phyloP scores from a whole-genome alignment of 1,140 invertebrate species.

The Macrobrachium nipponense region DNA sequence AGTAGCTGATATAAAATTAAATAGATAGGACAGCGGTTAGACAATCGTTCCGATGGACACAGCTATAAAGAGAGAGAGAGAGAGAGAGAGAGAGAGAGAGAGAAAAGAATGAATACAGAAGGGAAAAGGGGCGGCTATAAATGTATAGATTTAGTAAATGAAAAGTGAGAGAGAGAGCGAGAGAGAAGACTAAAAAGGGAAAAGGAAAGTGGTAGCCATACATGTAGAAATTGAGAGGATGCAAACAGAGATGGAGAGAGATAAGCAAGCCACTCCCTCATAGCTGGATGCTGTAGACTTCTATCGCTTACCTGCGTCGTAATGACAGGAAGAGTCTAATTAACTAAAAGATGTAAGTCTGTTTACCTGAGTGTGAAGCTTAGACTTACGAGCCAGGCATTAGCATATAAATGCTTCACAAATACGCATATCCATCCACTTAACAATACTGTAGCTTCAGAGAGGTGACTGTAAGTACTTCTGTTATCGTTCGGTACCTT shows the following conservation, averaged over 20 bases:
- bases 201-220: constrained; percentile 2
- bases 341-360: constrained; percentile 4
- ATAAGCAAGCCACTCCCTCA: too few relatives aligned
- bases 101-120: background rate
- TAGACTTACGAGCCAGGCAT: background rate
- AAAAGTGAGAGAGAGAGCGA: background rate
- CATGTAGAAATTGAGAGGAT: too few relatives aligned
- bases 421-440: background rate
- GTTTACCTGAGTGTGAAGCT: background rate
- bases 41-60: background rate
- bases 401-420: background rate
- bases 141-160: background rate
- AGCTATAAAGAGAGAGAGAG: background rate
- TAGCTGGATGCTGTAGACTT: too few relatives aligned
- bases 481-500: background rate
- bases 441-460: background rate
- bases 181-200: background rate
- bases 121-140: too few relatives aligned
- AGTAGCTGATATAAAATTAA: too few relatives aligned
- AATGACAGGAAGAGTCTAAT: background rate
- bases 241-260: background rate
- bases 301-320: too few relatives aligned
- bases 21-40: background rate
- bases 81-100: background rate
- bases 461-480: background rate